Evolutionary conservation across 1,140 invertebrate species (phyloP).

Genomic region (Linepithema humile): DNA sequence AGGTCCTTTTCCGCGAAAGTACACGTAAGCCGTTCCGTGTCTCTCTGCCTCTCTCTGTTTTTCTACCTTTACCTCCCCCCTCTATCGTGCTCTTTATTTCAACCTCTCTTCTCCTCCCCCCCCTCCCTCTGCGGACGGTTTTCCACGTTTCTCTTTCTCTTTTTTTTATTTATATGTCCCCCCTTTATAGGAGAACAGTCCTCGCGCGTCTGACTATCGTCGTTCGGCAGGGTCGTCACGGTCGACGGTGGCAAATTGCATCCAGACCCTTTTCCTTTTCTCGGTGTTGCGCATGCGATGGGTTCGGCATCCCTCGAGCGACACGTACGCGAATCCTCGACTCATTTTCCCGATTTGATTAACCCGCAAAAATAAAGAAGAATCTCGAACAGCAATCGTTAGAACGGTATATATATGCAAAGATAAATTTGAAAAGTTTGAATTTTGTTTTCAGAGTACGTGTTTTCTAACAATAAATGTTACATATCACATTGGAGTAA

Average conservation of each 20-base stretch:
- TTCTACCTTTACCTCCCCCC: neutral
- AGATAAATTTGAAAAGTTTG: neutral
- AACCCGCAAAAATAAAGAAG: constrained; percentile 35
- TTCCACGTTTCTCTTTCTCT: constrained; percentile 28
- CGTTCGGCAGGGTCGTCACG: constrained; percentile 48
- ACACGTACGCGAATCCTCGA: constrained; percentile 26
- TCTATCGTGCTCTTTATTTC: neutral
- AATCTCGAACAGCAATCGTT: neutral
- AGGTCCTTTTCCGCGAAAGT: constrained; percentile 66
- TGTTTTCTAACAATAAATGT: neutral
- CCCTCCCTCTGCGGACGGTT: neutral
- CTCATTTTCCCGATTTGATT: constrained; percentile 49
- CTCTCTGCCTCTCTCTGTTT: neutral
- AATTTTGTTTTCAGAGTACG: neutral
- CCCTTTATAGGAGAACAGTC: constrained; percentile 37
- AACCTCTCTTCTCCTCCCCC: constrained; percentile 41
- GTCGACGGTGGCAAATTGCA: constrained; percentile 54
- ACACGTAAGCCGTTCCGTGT: constrained; percentile 72
- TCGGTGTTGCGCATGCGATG: constrained; percentile 52
- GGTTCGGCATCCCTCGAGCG: constrained; percentile 12
- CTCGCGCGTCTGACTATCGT: constrained; percentile 38
- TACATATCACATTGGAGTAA: neutral
- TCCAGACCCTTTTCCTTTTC: constrained; percentile 26
- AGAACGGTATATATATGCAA: neutral
- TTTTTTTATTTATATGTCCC: constrained; percentile 49